Base-by-base conservation (phyloP, 1,140 invertebrate genomes). In the Dinoponera quadriceps region DNA sequence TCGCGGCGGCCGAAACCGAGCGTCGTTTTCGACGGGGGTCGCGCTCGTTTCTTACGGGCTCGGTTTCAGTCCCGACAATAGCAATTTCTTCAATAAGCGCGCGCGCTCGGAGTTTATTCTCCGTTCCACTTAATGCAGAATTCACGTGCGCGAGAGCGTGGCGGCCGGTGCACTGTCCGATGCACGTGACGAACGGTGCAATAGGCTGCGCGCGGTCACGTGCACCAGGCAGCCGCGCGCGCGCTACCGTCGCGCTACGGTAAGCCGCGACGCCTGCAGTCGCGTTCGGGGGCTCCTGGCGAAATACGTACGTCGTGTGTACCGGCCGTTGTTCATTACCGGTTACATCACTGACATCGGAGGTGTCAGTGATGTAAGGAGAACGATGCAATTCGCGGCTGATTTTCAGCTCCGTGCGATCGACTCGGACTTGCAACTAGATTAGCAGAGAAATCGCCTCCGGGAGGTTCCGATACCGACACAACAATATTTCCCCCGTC, bases 121-220 rank as follows among this genome's bases (percentile, higher is more conserved):
- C 83, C 62, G 75, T 84, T 69, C 89, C 78, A 88, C 38, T 82
- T 84, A 86, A 86, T 89, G 85, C 84, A 89, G 83, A 91, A 92
- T 92, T 92, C 89, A 91, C 91, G 91, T 91, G 92, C 92, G 89
- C 84, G 88, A 90, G 90, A 92, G 90, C 89, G 87, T 90, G 86
- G 90, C 84, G 66, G 88, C 78, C 83, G 84, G 88, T 91, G 87
- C 89, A 89, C 85, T 92, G 88, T 88, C 73, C 84, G 77, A 87
- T 92, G 92, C 92, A 93, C 92, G 92, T 93, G 92, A 93, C 92
- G 90, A 84, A 44, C 80, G 82, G 75, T 82, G 75, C 83, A 62
- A 54, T 83, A 83, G 59, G 68, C 29, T 62, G 81, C 55, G 57
- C 66, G 60, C 49, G 20, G 63, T 83, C 80, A 86, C 83, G 75